phyloP scores from a whole-genome alignment of 2,797 vertebrate species.

The Cryptoprocta ferox region DNA sequence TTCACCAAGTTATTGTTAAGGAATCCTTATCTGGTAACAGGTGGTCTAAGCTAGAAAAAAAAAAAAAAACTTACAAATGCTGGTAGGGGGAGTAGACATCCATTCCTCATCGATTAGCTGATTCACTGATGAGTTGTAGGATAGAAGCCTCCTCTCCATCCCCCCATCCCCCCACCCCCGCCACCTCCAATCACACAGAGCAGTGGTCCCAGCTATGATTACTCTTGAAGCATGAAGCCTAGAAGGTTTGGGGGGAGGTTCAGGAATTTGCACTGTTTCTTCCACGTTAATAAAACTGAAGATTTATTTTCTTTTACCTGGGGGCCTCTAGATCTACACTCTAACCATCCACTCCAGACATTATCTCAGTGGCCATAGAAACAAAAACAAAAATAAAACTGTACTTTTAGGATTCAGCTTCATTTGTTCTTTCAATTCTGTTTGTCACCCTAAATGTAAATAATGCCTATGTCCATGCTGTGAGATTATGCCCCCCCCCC shows the following conservation, averaged over 20 bases:
- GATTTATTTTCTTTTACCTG: not conserved
- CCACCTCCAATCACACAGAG: not conserved
- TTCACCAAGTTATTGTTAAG: not conserved
- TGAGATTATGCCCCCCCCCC: not conserved
- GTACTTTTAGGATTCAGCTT: not conserved
- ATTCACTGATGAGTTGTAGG: not conserved
- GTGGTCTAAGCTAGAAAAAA: not conserved
- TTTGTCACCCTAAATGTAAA: not conserved
- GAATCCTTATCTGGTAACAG: slow-evolving; percentile 24
- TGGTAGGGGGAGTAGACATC: not conserved
- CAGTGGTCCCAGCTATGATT: not conserved
- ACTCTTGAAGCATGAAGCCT: not conserved
- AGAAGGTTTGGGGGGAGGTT: not conserved
- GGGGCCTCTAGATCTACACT: not conserved
- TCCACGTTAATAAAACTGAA: not conserved
- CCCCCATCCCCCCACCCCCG: not conserved
- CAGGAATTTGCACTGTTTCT: not conserved
- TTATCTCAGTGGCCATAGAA: not conserved
- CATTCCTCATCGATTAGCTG: not conserved
- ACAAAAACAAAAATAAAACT: slow-evolving; percentile 30
- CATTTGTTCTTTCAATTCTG: not conserved
- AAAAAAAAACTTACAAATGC: not conserved
- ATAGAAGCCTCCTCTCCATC: not conserved
- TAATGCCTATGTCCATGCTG: not conserved
- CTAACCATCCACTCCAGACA: not conserved